Base-by-base conservation (phyloP, 1,140 invertebrate genomes). In the Ostrea denselamellosa region DNA sequence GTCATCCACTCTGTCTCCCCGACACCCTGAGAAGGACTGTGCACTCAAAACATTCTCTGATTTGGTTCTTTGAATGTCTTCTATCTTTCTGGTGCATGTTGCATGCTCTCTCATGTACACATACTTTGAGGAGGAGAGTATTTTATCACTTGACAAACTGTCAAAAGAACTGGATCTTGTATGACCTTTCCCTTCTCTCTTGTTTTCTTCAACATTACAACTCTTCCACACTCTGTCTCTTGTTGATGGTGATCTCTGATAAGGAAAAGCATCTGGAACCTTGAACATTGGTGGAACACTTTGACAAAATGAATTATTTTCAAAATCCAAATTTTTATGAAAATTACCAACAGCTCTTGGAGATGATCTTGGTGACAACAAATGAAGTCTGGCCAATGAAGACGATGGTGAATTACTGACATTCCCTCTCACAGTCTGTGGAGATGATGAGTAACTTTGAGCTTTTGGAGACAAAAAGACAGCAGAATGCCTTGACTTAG, bases 221-320 rank as follows among this genome's bases (percentile, higher is more conserved):
- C 9, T 77, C 28, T 25, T 77, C 28, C 28, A 10, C 12, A 34
- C 9, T 28, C 8, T 17, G 12, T 25, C 28, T 34, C 28, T 77
- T 2, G 12, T 77, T 77, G 68, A 77, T 34, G 68, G 68, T 12
- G 68, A 77, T 77, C 17, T 28, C 28, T 77, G 25, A 77, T 77
- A 77, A 10, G 68, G 68, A 34, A 77, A 77, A 12, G 68, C 68
- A 77, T 77, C 28, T 34, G 68, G 68, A 12, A 77, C 68, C 25
- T 77, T 77, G 68, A 77, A 77, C 12, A 77, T 25, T 10, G 68
- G 68, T 77, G 28, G 68, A 34, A 77, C 68, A 77, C 25, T 77
- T 25, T 17, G 28, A 28, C 9, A 28, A 17, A 22, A 34, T 9
- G 68, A 34, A 28, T 9, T 12, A 28, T 77, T 25, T 25, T 77